Conservation (phyloP, 2,797 vertebrate genomes). For the Poliocrania exsul region DNA sequence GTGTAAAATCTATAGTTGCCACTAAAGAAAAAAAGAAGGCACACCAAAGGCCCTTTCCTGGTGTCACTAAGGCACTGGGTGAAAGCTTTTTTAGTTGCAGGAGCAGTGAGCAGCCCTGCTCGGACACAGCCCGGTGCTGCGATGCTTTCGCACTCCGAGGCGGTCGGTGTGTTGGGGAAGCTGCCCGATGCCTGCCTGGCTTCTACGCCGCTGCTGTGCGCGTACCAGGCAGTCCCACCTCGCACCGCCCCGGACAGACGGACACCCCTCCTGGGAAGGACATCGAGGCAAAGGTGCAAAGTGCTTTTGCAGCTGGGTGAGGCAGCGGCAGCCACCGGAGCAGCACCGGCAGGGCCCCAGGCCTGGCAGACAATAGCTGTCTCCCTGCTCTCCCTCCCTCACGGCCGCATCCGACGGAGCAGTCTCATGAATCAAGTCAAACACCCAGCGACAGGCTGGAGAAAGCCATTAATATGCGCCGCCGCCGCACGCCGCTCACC, state of each 20-base stretch:
- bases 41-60: not conserved
- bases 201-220: not conserved
- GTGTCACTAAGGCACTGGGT: not conserved
- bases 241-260: not conserved
- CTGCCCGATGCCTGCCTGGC: not conserved
- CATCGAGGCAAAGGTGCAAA: not conserved
- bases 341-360: not conserved
- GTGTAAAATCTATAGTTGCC: not conserved
- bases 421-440: constrained; percentile 41
- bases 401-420: not conserved
- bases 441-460: constrained; percentile 28
- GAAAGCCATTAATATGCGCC: constrained; percentile 35
- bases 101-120: not conserved
- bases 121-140: fast-evolving
- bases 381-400: not conserved
- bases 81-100: not conserved
- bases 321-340: not conserved
- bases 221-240: not conserved
- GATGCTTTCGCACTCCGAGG: not conserved
- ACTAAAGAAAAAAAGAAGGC: no score
- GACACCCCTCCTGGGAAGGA: not conserved
- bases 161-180: not conserved
- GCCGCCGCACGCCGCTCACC: constrained; percentile 33
- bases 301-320: not conserved
- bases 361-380: constrained; percentile 19